Evolutionary conservation across 2,888 invertebrate genomes (phyloP).

Genomic region (Ecliptopera silaceata): DNA sequence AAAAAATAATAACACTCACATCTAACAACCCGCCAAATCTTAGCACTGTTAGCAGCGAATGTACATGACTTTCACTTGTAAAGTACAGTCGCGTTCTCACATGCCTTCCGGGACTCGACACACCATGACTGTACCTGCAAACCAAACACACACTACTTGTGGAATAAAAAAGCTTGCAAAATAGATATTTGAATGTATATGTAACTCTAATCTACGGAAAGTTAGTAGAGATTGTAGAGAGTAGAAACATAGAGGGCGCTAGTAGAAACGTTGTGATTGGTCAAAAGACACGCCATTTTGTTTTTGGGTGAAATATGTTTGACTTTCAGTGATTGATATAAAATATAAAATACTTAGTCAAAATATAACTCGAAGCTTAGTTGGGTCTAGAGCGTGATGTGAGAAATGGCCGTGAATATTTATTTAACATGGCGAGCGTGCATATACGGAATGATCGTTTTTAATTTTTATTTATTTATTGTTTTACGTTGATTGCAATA

Average conservation of each 20-base stretch:
- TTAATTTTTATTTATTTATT: no score
- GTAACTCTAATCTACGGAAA: conserved; percentile 20
- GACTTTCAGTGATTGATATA: no score
- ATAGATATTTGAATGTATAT: conserved; percentile 22
- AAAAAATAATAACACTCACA: conserved; percentile 86
- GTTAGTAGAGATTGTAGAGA: conserved; percentile 5
- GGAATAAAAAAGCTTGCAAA: conserved; percentile 32
- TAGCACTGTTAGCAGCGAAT: conserved; percentile 97
- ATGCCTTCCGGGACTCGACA: conserved; percentile 98
- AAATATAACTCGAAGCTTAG: no score
- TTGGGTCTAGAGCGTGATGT: no score
- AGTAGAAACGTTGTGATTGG: not conserved
- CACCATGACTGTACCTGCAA: conserved; percentile 95
- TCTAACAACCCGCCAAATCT: conserved; percentile 95
- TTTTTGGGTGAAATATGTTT: not conserved
- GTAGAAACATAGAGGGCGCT: not conserved
- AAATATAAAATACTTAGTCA: no score
- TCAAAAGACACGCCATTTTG: not conserved
- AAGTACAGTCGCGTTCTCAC: conserved; percentile 99
- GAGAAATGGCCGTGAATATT: no score
- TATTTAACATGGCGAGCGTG: no score
- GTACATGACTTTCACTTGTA: conserved; percentile 99
- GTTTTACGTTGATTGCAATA: no score
- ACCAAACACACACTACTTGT: conserved; percentile 25
- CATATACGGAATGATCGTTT: no score